Conservation (phyloP, 2,888 invertebrate species). For the Erynnis tages region DNA sequence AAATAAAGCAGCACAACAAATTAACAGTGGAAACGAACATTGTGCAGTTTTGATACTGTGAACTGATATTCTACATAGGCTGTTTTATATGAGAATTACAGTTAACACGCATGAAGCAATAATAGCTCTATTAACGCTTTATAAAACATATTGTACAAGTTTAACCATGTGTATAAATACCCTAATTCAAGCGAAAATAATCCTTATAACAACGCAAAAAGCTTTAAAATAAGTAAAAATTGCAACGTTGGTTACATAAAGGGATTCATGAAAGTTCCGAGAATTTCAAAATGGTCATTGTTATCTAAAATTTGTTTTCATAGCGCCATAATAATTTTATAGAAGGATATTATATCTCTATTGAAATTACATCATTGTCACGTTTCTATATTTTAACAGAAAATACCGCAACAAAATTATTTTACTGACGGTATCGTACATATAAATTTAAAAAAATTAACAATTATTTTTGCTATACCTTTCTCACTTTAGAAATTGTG, state of each 20-base stretch:
- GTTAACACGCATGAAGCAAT: background rate
- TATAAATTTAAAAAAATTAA: too few relatives aligned
- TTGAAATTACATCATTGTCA: too few relatives aligned
- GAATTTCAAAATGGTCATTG: background rate
- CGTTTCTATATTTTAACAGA: too few relatives aligned
- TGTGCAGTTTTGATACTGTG: conserved; percentile 1
- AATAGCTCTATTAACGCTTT: conserved; percentile 3
- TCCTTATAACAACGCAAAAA: background rate
- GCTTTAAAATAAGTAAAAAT: background rate
- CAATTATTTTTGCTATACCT: too few relatives aligned
- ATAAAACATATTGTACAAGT: conserved; percentile 1
- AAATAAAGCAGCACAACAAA: conserved; percentile 1
- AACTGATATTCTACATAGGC: background rate
- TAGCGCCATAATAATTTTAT: too few relatives aligned
- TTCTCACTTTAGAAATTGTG: too few relatives aligned
- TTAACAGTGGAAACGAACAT: conserved; percentile 1
- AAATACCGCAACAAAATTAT: too few relatives aligned
- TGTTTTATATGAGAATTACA: conserved; percentile 10
- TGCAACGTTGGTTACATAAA: background rate
- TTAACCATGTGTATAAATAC: background rate
- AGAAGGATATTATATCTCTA: too few relatives aligned
- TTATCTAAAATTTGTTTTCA: too few relatives aligned
- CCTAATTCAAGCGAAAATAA: background rate
- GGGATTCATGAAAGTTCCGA: conserved; percentile 1
- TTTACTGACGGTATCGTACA: too few relatives aligned